These are phyloP conservation scores for Thamnophis sirtalis DNA, from an alignment of 2,113 vertebrate species.

Conservation along the genomic window DNA sequence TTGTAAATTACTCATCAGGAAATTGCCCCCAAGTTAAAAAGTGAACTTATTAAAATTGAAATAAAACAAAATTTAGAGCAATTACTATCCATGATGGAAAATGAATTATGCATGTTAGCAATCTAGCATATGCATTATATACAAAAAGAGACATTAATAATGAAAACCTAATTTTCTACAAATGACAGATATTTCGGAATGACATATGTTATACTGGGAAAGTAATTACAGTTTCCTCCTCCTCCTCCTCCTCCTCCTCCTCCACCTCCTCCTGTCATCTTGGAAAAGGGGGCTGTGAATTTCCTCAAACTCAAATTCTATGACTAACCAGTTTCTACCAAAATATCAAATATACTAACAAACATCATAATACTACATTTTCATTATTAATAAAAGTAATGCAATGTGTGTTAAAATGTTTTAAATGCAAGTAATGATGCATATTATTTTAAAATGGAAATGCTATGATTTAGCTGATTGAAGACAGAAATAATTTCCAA, in stretches of 20 bases:
- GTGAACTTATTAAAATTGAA: conserved; percentile 21
- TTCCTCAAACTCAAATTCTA: neutral
- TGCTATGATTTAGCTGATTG: neutral
- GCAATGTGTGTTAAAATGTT: neutral
- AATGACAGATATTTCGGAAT: neutral
- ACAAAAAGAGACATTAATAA: conserved; percentile 19
- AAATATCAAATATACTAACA: neutral
- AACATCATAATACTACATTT: neutral
- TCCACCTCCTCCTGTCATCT: neutral
- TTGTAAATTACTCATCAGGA: neutral
- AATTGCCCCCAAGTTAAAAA: neutral
- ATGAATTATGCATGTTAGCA: neutral
- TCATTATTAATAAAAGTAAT: neutral
- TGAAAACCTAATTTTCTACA: conserved; percentile 32
- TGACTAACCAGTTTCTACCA: neutral
- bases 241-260: neutral
- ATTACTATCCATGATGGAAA: conserved; percentile 17
- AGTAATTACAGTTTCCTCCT: conserved; percentile 18
- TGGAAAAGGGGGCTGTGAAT: neutral
- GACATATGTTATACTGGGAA: conserved; percentile 2
- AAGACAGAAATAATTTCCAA: neutral
- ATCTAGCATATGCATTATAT: conserved; percentile 25
- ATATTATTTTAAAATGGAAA: conserved; percentile 5
- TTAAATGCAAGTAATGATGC: neutral
- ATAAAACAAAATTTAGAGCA: conserved; percentile 20